These are phyloP conservation scores for Acheta domesticus DNA, from an alignment of 2,888 invertebrate species.

Conservation along the genomic window DNA sequence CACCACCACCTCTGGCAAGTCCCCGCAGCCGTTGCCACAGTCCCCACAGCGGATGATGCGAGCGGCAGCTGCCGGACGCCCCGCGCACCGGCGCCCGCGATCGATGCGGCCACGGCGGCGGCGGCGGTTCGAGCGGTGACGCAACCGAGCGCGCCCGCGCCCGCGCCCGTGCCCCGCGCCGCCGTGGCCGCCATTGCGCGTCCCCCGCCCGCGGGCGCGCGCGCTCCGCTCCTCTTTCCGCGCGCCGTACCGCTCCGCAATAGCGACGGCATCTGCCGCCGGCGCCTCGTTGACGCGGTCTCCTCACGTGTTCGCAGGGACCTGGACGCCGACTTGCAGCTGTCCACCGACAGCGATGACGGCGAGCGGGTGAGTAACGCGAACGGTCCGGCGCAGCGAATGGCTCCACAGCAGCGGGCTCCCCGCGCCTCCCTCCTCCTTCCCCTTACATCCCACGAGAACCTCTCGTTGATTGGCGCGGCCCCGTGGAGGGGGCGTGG, in stretches of 20 bases:
- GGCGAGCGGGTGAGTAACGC: constrained; percentile 45
- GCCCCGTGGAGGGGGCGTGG: not conserved
- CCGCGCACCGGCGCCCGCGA: not conserved
- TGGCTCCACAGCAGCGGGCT: too few relatives aligned
- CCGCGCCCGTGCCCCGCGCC: not conserved
- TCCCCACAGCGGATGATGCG: not conserved
- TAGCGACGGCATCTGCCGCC: constrained; percentile 26
- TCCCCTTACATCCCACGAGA: constrained; percentile 37
- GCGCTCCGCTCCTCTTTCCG: not conserved
- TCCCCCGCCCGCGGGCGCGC: not conserved
- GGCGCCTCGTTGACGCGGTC: not conserved
- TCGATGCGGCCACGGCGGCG: not conserved
- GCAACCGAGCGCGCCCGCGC: not conserved
- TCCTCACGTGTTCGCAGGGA: constrained; percentile 19
- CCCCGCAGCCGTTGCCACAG: not conserved
- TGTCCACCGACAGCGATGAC: constrained; percentile 76
- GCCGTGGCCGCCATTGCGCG: not conserved
- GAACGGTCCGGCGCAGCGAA: not conserved
- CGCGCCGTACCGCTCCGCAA: too few relatives aligned
- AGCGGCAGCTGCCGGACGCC: not conserved
- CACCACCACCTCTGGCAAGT: not conserved
- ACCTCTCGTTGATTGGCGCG: constrained; percentile 11
- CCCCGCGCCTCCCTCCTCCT: constrained; percentile 23
- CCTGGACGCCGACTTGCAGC: constrained; percentile 62
- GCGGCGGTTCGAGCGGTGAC: not conserved